phyloP scores from a whole-genome alignment of 2,113 vertebrate genomes.

The Aleadryas rufinucha region DNA sequence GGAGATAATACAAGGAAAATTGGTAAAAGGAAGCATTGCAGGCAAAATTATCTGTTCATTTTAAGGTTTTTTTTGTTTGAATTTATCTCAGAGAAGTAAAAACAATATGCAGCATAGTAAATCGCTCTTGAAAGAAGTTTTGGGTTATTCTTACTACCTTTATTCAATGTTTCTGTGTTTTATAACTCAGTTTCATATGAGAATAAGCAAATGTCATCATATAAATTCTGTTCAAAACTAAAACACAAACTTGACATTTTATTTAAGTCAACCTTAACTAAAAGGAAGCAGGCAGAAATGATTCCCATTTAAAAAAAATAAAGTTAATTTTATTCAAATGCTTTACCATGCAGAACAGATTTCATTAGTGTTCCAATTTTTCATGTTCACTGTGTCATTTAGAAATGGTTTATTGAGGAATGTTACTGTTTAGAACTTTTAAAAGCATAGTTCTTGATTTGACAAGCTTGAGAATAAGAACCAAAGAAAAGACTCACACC shows the following conservation, averaged over 20 bases:
- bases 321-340: not conserved
- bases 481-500: not conserved
- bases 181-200: not conserved
- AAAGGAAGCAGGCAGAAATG: not conserved
- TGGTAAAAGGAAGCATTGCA: not conserved
- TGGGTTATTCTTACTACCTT: not conserved
- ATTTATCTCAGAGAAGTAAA: not conserved
- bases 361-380: not conserved
- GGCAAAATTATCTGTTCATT: not conserved
- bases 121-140: not conserved
- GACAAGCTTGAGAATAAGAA: not conserved
- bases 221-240: not conserved
- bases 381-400: not conserved
- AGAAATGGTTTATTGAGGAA: not conserved
- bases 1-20: not conserved
- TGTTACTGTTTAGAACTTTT: not conserved
- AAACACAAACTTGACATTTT: not conserved
- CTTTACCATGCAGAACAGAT: not conserved
- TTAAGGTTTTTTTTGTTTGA: not conserved
- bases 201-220: not conserved
- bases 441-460: not conserved
- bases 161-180: not conserved
- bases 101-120: not conserved
- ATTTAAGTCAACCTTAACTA: not conserved
- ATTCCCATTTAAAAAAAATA: not conserved